Conservation (phyloP, 2,113 vertebrate species). For the Mohoua ochrocephala region DNA sequence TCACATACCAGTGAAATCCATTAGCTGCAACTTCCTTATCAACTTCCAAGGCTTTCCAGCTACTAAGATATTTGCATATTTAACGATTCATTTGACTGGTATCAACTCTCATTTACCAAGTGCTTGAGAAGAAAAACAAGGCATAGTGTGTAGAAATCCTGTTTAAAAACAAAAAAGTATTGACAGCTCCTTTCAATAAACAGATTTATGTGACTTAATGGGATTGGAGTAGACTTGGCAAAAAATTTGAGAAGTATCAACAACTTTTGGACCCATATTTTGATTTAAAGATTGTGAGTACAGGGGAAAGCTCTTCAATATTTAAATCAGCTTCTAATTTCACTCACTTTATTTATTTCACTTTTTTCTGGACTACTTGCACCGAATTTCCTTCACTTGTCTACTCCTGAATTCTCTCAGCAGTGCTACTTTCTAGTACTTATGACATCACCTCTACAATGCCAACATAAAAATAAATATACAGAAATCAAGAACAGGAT, state of each 20-base stretch:
- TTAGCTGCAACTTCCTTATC: conserved; percentile 53
- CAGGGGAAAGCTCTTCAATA: not conserved
- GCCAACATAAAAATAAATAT: not conserved
- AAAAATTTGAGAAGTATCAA: not conserved
- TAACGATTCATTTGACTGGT: conserved; percentile 60
- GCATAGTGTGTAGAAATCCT: not conserved
- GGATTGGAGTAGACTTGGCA: not conserved
- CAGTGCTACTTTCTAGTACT: not conserved
- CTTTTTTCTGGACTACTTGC: not conserved
- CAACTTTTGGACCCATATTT: not conserved
- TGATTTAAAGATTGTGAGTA: not conserved
- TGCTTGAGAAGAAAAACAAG: not conserved
- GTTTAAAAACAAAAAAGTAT: not conserved
- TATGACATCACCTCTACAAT: not conserved
- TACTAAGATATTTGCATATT: conserved; percentile 69
- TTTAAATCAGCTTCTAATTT: not conserved
- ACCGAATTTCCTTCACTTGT: not conserved
- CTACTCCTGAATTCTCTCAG: not conserved
- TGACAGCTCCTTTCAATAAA: not conserved
- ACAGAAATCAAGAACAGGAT: not conserved
- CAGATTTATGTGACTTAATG: not conserved
- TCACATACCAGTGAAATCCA: conserved; percentile 71
- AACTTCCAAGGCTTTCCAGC: conserved; percentile 50
- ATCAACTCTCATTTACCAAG: conserved; percentile 43
- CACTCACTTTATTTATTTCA: not conserved